Percentiles rank a stretch among this genome's conserved stretches.
phyloP scores from a whole-genome alignment of 2,888 invertebrate species.

The Omphaloscelis lunosa region DNA sequence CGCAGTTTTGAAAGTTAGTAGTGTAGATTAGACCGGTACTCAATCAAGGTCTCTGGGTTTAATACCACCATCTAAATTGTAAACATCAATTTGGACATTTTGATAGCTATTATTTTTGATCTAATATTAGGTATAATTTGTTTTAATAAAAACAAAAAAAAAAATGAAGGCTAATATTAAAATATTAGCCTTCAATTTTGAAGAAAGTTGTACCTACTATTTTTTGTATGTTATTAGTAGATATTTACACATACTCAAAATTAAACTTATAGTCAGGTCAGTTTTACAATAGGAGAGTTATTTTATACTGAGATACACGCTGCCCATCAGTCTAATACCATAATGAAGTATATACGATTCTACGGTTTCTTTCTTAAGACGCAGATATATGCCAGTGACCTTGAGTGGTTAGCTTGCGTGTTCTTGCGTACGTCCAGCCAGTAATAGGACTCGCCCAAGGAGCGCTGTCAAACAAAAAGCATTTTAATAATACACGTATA shows the following conservation, averaged over 20 bases:
- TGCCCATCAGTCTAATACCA: neutral
- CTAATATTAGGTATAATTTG: no score
- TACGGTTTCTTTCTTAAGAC: neutral
- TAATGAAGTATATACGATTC: neutral
- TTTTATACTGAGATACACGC: neutral
- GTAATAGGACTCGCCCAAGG: no score
- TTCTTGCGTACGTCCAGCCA: no score
- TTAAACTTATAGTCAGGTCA: neutral
- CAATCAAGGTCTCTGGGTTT: constrained; percentile 53
- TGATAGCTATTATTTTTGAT: no score
- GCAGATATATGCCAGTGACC: no score
- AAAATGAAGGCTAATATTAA: no score
- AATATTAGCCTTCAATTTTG: neutral
- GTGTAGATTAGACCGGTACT: constrained; percentile 20
- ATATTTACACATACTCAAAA: neutral
- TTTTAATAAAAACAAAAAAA: no score
- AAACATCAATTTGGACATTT: constrained; percentile 12
- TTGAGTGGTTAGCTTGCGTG: no score
- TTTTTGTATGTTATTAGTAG: neutral
- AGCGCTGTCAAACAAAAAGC: no score
- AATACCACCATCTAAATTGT: constrained; percentile 6
- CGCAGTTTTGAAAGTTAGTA: constrained; percentile 57
- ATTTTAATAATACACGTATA: no score
- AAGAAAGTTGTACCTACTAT: neutral
- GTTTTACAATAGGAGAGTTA: neutral